phyloP scores from a whole-genome alignment of 2,797 vertebrate genomes.

The Amblyopsis hoosieri region DNA sequence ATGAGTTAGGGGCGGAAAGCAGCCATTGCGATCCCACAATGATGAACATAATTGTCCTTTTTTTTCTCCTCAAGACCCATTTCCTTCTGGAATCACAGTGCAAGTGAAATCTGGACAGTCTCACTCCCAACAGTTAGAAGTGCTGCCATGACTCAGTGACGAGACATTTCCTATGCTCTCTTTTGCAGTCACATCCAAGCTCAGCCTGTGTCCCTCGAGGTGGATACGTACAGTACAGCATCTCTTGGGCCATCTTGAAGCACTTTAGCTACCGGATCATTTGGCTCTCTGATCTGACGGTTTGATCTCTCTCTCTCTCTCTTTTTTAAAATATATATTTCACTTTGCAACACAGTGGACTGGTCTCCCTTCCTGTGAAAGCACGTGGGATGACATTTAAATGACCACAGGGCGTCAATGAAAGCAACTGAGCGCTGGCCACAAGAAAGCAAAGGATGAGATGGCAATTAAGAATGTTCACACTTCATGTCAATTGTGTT shows the following conservation, averaged over 20 bases:
- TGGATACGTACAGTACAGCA: constrained; percentile 55
- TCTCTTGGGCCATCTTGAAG: constrained; percentile 66
- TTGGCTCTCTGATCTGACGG: constrained; percentile 58
- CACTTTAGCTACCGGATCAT: constrained; percentile 71
- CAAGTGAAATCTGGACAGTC: constrained; percentile 62
- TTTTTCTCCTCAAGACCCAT: background rate
- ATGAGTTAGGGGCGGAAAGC: constrained; percentile 6
- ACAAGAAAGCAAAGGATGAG: constrained; percentile 51
- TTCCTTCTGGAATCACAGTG: constrained; percentile 42
- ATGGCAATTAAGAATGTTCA: constrained; percentile 44
- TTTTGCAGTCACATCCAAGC: constrained; percentile 41
- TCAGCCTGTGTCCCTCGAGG: constrained; percentile 41
- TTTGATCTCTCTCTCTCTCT: constrained; percentile 49
- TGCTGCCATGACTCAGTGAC: constrained; percentile 65
- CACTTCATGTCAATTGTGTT: constrained; percentile 39
- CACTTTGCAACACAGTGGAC: constrained; percentile 40
- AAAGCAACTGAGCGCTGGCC: constrained; percentile 29
- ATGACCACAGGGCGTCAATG: constrained; percentile 42
- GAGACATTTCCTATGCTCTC: constrained; percentile 62
- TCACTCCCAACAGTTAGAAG: constrained; percentile 56
- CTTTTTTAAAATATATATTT: constrained; percentile 38
- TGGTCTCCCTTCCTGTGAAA: constrained; percentile 45
- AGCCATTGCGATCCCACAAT: constrained; percentile 5
- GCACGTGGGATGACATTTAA: constrained; percentile 39
- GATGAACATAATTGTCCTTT: background rate